A percentile compares a stretch with the other conserved stretches of the same genome.
phyloP scores from a whole-genome alignment of 1,140 invertebrate species.

The Cyclina sinensis region DNA sequence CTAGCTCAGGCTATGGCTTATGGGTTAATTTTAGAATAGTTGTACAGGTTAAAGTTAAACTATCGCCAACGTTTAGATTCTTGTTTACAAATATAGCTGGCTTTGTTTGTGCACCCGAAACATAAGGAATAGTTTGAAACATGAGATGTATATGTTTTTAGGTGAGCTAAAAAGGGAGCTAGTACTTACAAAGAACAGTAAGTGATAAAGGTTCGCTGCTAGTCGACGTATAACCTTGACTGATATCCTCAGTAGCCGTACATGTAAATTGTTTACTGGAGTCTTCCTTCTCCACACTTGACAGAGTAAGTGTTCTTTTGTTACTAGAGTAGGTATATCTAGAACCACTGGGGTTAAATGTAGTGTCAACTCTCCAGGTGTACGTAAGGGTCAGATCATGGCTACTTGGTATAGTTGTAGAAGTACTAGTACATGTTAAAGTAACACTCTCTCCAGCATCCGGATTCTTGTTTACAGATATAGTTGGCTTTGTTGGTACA shows the following conservation, averaged over 20 bases:
- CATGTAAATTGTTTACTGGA: not conserved
- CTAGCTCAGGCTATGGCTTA: not conserved
- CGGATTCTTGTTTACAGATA: too few species aligned
- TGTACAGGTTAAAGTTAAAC: not conserved
- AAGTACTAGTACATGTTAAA: not conserved
- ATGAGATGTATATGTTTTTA: too few species aligned
- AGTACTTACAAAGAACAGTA: not conserved
- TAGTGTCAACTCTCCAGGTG: not conserved
- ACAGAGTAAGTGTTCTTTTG: not conserved
- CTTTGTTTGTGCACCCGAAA: too few species aligned
- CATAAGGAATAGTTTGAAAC: too few species aligned
- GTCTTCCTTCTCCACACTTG: not conserved
- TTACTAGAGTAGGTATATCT: not conserved
- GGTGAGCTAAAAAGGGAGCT: too few species aligned
- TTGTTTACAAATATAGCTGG: too few species aligned
- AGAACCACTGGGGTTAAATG: not conserved
- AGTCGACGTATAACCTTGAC: not conserved
- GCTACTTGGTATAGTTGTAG: not conserved
- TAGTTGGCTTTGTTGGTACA: too few species aligned
- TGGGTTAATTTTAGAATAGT: not conserved
- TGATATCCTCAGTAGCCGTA: not conserved
- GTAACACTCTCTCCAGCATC: too few species aligned
- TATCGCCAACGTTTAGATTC: too few species aligned
- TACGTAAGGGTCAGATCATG: not conserved
- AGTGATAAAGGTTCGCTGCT: not conserved